A percentile compares a stretch with the other conserved stretches of the same genome.
phyloP scores from a whole-genome alignment of 1,140 invertebrate genomes.

The Habropoda laboriosa region DNA sequence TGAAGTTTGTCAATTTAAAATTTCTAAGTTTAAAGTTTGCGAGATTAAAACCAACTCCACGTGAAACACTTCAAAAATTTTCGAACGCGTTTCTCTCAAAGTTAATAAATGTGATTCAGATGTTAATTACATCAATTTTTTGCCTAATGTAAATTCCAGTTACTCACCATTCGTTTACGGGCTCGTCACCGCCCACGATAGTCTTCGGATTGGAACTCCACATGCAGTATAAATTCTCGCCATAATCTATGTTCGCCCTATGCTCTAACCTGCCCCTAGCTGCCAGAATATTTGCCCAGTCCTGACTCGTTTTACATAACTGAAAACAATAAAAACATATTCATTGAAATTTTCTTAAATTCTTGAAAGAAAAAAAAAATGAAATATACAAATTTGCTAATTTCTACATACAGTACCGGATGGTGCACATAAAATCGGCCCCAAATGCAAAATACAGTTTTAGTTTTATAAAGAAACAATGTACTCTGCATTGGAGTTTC shows the following conservation, averaged over 20 bases:
- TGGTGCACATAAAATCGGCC: too few relatives aligned
- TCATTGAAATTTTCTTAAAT: background rate
- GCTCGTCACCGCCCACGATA: conserved; percentile 85
- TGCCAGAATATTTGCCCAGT: conserved; percentile 91
- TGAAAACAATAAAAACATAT: conserved; percentile 61
- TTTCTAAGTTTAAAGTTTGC: too few relatives aligned
- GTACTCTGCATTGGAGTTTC: too few relatives aligned
- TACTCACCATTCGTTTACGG: conserved; percentile 88
- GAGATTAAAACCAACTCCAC: too few relatives aligned
- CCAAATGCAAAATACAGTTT: too few relatives aligned
- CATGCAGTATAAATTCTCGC: conserved; percentile 91
- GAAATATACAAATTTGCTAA: background rate
- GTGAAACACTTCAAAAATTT: too few relatives aligned
- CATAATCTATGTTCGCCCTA: conserved; percentile 88
- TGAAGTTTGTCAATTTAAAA: too few relatives aligned
- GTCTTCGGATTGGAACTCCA: conserved; percentile 89
- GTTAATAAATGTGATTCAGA: too few relatives aligned
- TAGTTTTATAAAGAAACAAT: too few relatives aligned
- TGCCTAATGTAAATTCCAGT: background rate
- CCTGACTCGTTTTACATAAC: conserved; percentile 88
- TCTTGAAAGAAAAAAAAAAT: background rate
- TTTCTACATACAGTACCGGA: too few relatives aligned
- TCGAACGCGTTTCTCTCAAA: too few relatives aligned
- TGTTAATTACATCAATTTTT: too few relatives aligned
- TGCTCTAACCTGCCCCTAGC: conserved; percentile 87